Conservation (phyloP, 2,888 invertebrate species). For the Ernsta delagoae region DNA sequence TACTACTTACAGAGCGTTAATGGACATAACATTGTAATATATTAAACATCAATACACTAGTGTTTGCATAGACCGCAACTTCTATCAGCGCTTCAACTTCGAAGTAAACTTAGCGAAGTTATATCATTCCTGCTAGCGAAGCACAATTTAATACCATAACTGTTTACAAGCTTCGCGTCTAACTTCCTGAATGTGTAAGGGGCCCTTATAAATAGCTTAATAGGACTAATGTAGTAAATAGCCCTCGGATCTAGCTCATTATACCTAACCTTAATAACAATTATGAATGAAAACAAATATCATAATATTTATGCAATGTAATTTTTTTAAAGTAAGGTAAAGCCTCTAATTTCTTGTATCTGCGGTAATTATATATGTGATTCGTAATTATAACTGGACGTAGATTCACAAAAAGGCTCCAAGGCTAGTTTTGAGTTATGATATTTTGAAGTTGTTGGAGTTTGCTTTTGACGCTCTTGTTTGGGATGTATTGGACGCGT, state of each 20-base stretch:
- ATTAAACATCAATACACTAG: constrained; percentile 1
- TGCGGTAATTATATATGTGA: too few relatives aligned
- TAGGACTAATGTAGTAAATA: not conserved
- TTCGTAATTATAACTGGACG: too few relatives aligned
- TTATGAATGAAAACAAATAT: too few relatives aligned
- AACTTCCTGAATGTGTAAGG: constrained; percentile 1
- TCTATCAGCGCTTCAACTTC: constrained; percentile 18
- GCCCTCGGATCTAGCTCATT: not conserved
- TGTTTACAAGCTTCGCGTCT: constrained; percentile 25
- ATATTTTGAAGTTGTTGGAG: too few relatives aligned
- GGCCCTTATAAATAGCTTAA: constrained; percentile 7
- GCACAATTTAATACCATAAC: constrained; percentile 34
- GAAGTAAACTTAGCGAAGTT: constrained; percentile 16
- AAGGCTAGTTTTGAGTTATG: too few relatives aligned
- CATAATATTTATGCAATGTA: too few relatives aligned
- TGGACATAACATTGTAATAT: not conserved
- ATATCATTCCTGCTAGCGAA: constrained; percentile 26
- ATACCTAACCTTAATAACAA: too few relatives aligned
- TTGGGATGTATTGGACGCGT: too few relatives aligned
- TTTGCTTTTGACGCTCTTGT: too few relatives aligned
- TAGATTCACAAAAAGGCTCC: too few relatives aligned
- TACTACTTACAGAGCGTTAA: not conserved
- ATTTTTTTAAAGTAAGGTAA: too few relatives aligned
- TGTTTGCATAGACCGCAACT: constrained; percentile 11
- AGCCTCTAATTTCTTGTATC: too few relatives aligned